A percentile compares a stretch with the other conserved stretches of the same genome.
Conservation (phyloP, 2,113 vertebrate genomes). For the Arenaria interpres region DNA sequence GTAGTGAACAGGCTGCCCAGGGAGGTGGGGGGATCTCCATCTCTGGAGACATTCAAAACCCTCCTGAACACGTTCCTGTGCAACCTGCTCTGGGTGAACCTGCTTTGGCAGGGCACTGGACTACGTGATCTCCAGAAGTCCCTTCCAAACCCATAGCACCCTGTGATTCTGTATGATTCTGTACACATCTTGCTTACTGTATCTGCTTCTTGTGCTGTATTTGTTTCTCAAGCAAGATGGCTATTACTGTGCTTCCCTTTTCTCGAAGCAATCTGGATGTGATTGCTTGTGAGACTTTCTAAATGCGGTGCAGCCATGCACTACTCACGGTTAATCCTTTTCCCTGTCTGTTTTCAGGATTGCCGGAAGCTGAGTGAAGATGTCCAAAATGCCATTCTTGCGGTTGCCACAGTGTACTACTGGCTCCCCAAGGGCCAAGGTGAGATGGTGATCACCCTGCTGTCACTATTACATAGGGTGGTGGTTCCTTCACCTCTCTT, state of each 20-base stretch:
- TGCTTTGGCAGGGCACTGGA: too few species aligned
- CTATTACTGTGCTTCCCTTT: background rate
- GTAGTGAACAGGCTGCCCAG: too few species aligned
- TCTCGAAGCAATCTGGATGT: background rate
- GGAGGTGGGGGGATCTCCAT: too few species aligned
- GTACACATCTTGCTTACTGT: background rate
- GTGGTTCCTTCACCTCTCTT: background rate
- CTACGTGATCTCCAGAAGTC: too few species aligned
- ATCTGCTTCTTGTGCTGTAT: background rate
- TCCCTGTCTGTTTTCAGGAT: constrained; percentile 69
- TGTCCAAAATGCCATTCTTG: constrained; percentile 77
- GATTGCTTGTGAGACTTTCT: background rate
- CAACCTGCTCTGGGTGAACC: too few species aligned
- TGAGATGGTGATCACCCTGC: constrained; percentile 66
- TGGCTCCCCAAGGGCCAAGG: constrained; percentile 91
- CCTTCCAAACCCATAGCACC: too few species aligned
- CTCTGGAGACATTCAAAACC: too few species aligned
- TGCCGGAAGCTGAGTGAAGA: constrained; percentile 78
- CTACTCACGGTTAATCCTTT: background rate
- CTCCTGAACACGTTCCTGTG: too few species aligned
- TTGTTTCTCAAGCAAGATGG: background rate
- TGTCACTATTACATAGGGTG: background rate
- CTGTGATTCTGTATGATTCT: too few species aligned
- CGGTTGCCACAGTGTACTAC: constrained; percentile 83
- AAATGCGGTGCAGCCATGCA: background rate